A percentile compares a stretch with the other conserved stretches of the same genome.
Evolutionary conservation across 2,113 vertebrate species (phyloP).

Genomic region (Cettia cetti): DNA sequence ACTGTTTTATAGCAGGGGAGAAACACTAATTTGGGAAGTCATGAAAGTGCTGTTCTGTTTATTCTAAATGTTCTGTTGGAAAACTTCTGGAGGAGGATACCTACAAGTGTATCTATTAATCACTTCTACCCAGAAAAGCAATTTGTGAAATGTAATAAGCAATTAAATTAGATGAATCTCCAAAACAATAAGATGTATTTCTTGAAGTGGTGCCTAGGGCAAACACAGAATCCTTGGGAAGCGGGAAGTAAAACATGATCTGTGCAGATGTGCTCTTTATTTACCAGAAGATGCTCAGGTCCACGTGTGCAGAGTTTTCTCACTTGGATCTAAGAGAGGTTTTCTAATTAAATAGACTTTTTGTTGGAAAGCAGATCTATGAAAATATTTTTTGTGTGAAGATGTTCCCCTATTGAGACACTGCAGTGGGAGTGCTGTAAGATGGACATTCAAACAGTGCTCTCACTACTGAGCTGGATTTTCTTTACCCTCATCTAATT

Average conservation of each 20-base stretch:
- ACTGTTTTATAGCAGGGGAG: neutral
- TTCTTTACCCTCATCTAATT: neutral
- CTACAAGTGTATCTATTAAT: slow-evolving; percentile 9
- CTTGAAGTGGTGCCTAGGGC: neutral
- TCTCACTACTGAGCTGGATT: neutral
- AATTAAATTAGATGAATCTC: neutral
- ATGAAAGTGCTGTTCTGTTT: neutral
- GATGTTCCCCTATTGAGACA: neutral
- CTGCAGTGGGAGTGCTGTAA: neutral
- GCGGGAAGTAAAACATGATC: neutral
- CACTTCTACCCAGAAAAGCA: neutral
- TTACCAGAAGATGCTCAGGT: neutral
- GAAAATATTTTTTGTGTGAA: neutral
- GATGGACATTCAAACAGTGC: neutral
- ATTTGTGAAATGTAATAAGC: slow-evolving; percentile 5
- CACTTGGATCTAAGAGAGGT: neutral
- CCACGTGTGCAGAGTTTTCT: neutral
- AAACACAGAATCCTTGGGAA: neutral
- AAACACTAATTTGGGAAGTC: neutral
- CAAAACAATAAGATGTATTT: neutral
- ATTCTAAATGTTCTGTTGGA: neutral
- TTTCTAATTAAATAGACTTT: neutral
- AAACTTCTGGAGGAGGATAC: neutral
- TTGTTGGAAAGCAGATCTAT: neutral
- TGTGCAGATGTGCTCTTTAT: neutral